Conservation (phyloP, 2,797 vertebrate genomes). For the Catamblyrhynchus diadema region DNA sequence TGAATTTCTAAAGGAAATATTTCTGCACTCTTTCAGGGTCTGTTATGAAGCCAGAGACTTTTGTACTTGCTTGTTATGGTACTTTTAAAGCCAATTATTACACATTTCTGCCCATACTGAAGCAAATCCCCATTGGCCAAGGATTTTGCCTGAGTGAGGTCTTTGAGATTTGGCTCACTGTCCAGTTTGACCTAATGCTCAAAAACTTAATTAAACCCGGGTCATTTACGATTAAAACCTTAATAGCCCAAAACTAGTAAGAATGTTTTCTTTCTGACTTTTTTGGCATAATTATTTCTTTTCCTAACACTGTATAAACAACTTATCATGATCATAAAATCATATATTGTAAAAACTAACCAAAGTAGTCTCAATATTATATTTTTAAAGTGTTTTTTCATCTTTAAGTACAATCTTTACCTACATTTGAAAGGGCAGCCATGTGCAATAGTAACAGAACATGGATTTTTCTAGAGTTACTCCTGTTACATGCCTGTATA, state of each 20-base stretch:
- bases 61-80: neutral
- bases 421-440: neutral
- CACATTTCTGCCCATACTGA: constrained; percentile 9
- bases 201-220: constrained; percentile 24
- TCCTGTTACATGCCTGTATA: neutral
- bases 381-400: neutral
- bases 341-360: neutral
- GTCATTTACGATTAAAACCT: neutral
- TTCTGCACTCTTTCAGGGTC: neutral
- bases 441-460: neutral
- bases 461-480: neutral
- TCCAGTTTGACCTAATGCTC: constrained; percentile 15
- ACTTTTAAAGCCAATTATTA: constrained; percentile 40
- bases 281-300: neutral
- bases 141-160: neutral
- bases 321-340: neutral
- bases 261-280: neutral
- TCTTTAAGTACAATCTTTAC: neutral
- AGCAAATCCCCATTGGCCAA: constrained; percentile 12
- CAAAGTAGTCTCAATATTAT: neutral
- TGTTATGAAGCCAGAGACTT: constrained; percentile 17
- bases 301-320: neutral
- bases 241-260: neutral
- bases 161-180: constrained; percentile 28
- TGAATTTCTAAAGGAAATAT: constrained; percentile 6